Percentiles rank a stretch among this genome's conserved stretches.
phyloP scores from a whole-genome alignment of 2,888 invertebrate species.

The Dryomyza anilis region DNA sequence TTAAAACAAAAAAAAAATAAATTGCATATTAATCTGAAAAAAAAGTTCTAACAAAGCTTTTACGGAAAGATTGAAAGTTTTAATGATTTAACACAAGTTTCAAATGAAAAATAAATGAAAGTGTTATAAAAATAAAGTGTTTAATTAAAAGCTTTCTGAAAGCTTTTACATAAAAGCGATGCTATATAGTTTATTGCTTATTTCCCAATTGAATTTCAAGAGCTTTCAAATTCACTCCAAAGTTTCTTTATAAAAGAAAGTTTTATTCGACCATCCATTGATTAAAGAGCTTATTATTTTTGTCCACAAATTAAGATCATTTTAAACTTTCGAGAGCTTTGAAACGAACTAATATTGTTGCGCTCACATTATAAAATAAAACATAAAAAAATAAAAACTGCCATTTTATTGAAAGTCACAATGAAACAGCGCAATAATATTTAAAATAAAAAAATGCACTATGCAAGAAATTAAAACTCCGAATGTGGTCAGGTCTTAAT shows the following conservation, averaged over 20 bases:
- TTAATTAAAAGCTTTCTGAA: neutral
- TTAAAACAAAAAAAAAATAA: neutral
- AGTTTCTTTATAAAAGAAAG: neutral
- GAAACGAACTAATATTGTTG: conserved; percentile 2
- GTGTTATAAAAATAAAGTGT: neutral
- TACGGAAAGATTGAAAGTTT: neutral
- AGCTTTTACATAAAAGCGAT: neutral
- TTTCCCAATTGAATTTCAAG: too few relatives aligned
- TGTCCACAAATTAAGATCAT: neutral
- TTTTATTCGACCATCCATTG: neutral
- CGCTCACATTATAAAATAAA: conserved; percentile 34
- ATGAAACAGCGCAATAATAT: conserved; percentile 28
- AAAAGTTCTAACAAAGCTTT: neutral
- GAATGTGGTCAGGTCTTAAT: neutral
- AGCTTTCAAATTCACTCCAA: neutral
- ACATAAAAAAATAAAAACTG: conserved; percentile 46
- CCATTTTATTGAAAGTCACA: conserved; percentile 48
- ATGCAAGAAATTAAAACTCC: too few relatives aligned
- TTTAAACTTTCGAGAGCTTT: neutral
- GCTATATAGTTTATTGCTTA: neutral
- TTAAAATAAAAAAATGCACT: too few relatives aligned
- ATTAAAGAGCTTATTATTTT: neutral
- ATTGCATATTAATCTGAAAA: neutral
- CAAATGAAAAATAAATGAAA: neutral
- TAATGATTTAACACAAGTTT: neutral